phyloP scores from a whole-genome alignment of 2,113 vertebrate species.

The Notarius lentiginosus region DNA sequence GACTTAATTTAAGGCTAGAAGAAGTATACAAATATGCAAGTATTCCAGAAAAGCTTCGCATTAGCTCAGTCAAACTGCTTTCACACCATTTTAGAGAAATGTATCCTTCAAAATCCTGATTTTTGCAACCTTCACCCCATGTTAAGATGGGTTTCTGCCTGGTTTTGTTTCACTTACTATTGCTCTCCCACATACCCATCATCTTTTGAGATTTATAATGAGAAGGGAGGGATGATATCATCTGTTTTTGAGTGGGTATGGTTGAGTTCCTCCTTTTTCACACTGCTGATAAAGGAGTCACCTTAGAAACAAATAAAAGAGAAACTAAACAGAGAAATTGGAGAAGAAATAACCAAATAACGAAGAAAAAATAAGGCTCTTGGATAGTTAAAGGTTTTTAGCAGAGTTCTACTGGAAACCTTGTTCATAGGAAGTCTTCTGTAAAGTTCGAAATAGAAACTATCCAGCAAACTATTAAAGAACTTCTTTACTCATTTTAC shows the following conservation, averaged over 20 bases:
- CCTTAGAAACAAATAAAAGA: constrained; percentile 11
- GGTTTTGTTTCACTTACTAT: background rate
- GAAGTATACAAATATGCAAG: background rate
- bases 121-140: background rate
- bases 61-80: background rate
- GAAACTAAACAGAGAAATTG: background rate
- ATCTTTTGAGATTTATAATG: constrained; percentile 28
- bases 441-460: background rate
- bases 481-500: background rate
- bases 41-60: background rate
- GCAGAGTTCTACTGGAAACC: background rate
- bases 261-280: background rate
- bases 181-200: background rate
- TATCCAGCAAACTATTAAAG: background rate
- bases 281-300: background rate
- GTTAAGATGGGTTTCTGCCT: background rate
- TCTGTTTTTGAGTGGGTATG: background rate
- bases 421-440: background rate
- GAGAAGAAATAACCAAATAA: background rate
- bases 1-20: background rate
- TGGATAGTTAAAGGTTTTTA: background rate
- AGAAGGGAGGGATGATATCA: background rate
- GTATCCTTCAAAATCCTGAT: background rate
- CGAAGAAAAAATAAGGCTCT: background rate
- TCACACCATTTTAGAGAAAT: background rate